Percentiles rank a stretch among this genome's conserved stretches.
phyloP scores from a whole-genome alignment of 2,113 vertebrate genomes.

The Syrmaticus mikado region DNA sequence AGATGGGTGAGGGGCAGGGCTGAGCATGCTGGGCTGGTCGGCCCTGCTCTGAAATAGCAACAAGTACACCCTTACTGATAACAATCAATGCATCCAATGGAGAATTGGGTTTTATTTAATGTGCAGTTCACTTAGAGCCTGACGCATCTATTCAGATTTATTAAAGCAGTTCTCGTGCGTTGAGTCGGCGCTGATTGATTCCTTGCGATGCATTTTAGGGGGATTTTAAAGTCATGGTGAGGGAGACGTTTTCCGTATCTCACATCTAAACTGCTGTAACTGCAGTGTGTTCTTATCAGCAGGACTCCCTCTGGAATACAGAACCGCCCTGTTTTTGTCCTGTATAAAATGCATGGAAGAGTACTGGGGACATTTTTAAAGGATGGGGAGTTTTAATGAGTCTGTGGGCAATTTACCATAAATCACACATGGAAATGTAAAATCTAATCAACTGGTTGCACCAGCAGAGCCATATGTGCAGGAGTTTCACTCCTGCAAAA shows the following conservation, averaged over 20 bases:
- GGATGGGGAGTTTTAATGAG: not conserved
- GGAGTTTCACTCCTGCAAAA: not conserved
- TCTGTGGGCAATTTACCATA: conserved; percentile 53
- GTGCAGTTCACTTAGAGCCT: conserved; percentile 12
- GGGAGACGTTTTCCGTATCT: not conserved
- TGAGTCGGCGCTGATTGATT: conserved; percentile 7
- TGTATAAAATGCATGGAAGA: not conserved
- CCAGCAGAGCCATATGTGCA: conserved; percentile 58
- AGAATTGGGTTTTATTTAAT: conserved; percentile 29
- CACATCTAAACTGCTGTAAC: not conserved
- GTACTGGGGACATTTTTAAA: conserved; percentile 29
- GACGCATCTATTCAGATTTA: conserved; percentile 22
- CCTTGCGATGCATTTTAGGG: not conserved
- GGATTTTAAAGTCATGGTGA: conserved; percentile 24
- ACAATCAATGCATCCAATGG: conserved; percentile 27
- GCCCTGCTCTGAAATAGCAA: not conserved
- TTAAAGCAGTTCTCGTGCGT: not conserved
- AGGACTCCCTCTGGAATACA: conserved; percentile 37
- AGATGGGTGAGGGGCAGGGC: not conserved
- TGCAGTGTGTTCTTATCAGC: not conserved
- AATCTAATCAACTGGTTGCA: conserved; percentile 57
- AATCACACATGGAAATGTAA: conserved; percentile 67
- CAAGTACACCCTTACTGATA: not conserved
- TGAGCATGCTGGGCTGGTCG: too few relatives aligned
- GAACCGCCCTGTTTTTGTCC: conserved; percentile 13